Base-by-base conservation (phyloP, 2,797 vertebrate genomes). In the Pseudopleuronectes americanus region DNA sequence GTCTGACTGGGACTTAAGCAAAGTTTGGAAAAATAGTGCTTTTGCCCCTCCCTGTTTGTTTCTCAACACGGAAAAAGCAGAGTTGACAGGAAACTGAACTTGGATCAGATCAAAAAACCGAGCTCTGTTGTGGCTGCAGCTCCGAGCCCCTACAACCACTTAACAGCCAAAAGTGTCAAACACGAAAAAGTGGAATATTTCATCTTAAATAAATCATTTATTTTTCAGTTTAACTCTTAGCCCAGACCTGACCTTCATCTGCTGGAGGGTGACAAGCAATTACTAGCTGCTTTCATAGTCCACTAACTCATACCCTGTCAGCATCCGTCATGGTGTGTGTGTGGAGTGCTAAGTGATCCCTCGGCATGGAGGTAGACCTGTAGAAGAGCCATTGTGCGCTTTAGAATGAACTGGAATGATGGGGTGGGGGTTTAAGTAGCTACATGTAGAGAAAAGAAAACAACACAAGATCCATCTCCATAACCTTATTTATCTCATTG, bases 291-390 rank as follows among this genome's bases (percentile, higher is more conserved):
- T 86, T 86, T 84, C 82, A 81, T 66, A 66, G 76, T 76, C 71
- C 62, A 85, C 89, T 92, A 84, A 87, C 81, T 86, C 59, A 70
- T 58, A 57, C 77, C 64, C 33, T 69, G 36, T 76, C 48, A 56
- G 80, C 45, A 73, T 78, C 73, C 68, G 81, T 81, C 56, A 58
- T 75, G 66, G 64, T 82, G 80, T 86, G 26, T 26, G 80, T 80
- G 74, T 58, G 57, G 74, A 83, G 64, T 73, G 71, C 69, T 38
- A 55, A 83, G 6, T 86, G 78, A 87, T 83, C 85, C 87, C 77
- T 78, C 87, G 89, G 89, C 87, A 89, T 87, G 86, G 84, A 84
- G 83, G 65, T 77, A 91, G 75, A 88, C 74, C 84, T 86, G 77
- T 87, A 86, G 84, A 87, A 76, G 77, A 91, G 83, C 81, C 75